Evolutionary conservation across 2,888 invertebrate genomes (phyloP).

Genomic region (Myathropa florea): DNA sequence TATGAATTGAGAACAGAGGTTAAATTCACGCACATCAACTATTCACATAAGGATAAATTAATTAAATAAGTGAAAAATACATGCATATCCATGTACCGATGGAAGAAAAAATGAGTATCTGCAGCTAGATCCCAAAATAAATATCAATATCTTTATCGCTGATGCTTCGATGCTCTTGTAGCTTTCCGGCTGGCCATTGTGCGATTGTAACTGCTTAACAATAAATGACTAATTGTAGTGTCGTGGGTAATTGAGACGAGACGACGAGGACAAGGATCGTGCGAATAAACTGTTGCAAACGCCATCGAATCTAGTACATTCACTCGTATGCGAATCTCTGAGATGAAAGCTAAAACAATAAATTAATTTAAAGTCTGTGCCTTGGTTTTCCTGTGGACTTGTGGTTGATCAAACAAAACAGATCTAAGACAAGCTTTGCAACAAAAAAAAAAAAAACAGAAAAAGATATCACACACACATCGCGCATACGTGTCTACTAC

Average conservation of each 20-base stretch:
- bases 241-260: conserved; percentile 1
- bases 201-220: conserved; percentile 52
- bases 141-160: conserved; percentile 64
- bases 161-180: conserved; percentile 36
- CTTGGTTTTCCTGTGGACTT: neutral
- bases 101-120: conserved; percentile 11
- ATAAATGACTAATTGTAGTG: conserved; percentile 30
- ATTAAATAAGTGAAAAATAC: conserved; percentile 53
- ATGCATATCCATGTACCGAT: neutral
- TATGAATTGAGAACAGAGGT: conserved; percentile 65
- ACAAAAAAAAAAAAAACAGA: conserved; percentile 17
- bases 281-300: neutral
- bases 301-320: neutral
- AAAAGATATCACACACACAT: conserved; percentile 26
- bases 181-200: conserved; percentile 19
- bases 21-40: conserved; percentile 58
- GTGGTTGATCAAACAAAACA: neutral
- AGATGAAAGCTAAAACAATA: conserved; percentile 29
- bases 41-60: conserved; percentile 64
- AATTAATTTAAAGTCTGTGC: conserved; percentile 45
- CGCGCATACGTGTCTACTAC: conserved; percentile 15
- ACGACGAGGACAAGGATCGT: conserved; percentile 19
- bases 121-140: conserved; percentile 51
- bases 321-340: conserved; percentile 1
- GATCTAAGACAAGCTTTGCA: neutral